Evolutionary conservation across 2,797 vertebrate species (phyloP), one percentile per base, ranked within the genome.

Genomic region (Oreochromis grahami): DNA sequence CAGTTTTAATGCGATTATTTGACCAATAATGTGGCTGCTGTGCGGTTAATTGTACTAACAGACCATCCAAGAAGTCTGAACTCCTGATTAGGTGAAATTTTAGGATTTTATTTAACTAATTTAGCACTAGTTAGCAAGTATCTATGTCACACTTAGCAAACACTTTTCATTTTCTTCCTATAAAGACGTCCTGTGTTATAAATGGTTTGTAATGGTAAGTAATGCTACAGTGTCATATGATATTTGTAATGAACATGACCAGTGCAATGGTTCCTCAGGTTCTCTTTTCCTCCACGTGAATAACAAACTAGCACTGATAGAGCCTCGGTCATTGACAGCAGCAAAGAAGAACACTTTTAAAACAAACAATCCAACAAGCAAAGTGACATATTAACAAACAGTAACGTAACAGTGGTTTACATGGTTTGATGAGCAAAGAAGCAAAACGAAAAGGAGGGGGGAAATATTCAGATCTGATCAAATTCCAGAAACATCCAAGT

Each of bases 291-390:
- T 74, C 11, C 41, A 32, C 41, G 38, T 76, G 45, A 87, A 86
- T 86, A 70, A 83, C 52, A 78, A 83, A 89, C 79, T 65, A 79
- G 80, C 52, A 43, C 53, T 19, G 3, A 45, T 17, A 43, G 38
- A n/a, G 50, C 4, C 38, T 53, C 74, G 90, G 91, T 91, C 84
- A 95, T 90, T 94, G 77, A 94, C 92, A n/a, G 63, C 19, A 14
- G 29, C 8, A 55, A 34, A 34, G 36, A 36, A 58, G 68, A 36
- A 24, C n/a, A 77, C 48, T 32, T 9, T 26, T 7, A 10, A 72
- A 50, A 10, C 24, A 12, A 48, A 43, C 3, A 36, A 15, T 21
- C 34, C 24, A 65, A 43, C 36, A 72, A 3, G 56, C 3, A 14
- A 50, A 63, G 87, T 86, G 14, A 92, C 68, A 80, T 12, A 91